Percentiles rank a stretch among this genome's conserved stretches.
Conservation (phyloP, 2,797 vertebrate species). For the Sphenodon punctatus region DNA sequence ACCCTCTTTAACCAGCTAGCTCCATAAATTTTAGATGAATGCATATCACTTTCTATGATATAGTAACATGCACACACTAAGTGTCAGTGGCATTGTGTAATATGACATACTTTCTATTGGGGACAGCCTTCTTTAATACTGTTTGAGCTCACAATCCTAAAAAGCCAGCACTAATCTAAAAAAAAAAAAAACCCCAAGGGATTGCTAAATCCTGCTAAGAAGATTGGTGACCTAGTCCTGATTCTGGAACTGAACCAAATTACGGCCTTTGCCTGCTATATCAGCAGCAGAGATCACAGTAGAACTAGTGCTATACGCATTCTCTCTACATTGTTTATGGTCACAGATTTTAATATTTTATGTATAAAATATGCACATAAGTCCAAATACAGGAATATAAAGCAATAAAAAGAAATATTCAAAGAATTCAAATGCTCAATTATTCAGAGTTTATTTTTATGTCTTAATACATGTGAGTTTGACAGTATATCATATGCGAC, state of each 20-base stretch:
- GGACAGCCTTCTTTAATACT: conserved; percentile 56
- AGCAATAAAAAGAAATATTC: no score
- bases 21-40: not conserved
- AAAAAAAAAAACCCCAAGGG: not conserved
- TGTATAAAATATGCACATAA: not conserved
- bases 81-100: conserved; percentile 46
- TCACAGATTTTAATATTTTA: not conserved
- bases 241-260: conserved; percentile 40
- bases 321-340: not conserved
- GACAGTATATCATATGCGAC: not conserved
- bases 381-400: no score
- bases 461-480: not conserved
- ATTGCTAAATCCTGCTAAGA: conserved; percentile 67
- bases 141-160: conserved; percentile 59
- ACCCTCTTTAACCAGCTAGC: not conserved
- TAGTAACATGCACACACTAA: not conserved
- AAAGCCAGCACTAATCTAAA: conserved; percentile 70
- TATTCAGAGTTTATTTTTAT: no score
- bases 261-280: not conserved
- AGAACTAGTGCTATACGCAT: not conserved
- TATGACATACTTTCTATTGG: conserved; percentile 37
- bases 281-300: conserved; percentile 11
- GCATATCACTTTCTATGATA: accelerated
- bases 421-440: no score
- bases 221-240: conserved; percentile 67